A percentile compares a stretch with the other conserved stretches of the same genome.
These are phyloP conservation scores for Goniozus legneri DNA, from an alignment of 1,140 invertebrate genomes.

Conservation along the genomic window DNA sequence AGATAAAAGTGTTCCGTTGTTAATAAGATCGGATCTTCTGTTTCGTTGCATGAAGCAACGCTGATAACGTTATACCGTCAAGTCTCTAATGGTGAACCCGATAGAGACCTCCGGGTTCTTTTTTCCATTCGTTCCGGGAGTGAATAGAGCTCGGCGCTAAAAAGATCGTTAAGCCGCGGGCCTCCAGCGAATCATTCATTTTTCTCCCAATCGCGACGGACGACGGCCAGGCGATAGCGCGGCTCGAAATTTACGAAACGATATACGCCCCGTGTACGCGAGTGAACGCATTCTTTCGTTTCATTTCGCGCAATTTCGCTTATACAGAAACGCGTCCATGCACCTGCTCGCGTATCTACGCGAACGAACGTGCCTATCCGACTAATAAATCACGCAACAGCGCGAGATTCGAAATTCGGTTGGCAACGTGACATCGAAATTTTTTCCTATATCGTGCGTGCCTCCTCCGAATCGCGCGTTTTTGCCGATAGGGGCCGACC, in stretches of 20 bases:
- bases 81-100: too few relatives aligned
- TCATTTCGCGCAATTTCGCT: conserved; percentile 15
- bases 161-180: too few relatives aligned
- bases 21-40: conserved; percentile 26
- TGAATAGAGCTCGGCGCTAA: too few relatives aligned
- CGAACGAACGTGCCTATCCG: conserved; percentile 9
- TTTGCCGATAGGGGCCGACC: too few relatives aligned
- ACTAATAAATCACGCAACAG: conserved; percentile 16
- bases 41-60: conserved; percentile 13
- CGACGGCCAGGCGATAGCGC: background rate
- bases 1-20: conserved; percentile 12
- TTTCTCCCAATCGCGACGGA: background rate
- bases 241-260: background rate
- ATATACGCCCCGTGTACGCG: conserved; percentile 4
- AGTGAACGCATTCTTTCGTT: conserved; percentile 9
- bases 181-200: conserved; percentile 1
- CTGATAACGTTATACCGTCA: conserved; percentile 22
- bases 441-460: too few relatives aligned
- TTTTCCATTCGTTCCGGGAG: too few relatives aligned
- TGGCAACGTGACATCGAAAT: too few relatives aligned
- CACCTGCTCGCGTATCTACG: too few relatives aligned
- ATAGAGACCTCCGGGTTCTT: too few relatives aligned
- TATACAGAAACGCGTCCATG: too few relatives aligned
- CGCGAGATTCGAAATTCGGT: conserved; percentile 18
- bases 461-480: too few relatives aligned